Evolutionary conservation across 2,113 vertebrate species (phyloP).

Genomic region (Gallinago undulata): DNA sequence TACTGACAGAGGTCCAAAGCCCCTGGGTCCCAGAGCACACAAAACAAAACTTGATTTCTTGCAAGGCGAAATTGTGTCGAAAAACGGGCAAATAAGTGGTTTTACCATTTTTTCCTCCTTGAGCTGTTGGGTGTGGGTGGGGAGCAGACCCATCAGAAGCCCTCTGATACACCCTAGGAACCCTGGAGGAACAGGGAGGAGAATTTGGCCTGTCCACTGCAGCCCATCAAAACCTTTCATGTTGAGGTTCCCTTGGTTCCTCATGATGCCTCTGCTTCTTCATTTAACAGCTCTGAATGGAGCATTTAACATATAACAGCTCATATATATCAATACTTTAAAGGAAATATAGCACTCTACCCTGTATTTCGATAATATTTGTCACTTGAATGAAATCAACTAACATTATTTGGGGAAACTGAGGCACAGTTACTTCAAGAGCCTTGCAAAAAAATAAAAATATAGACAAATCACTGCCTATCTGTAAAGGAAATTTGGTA

Average conservation of each 20-base stretch:
- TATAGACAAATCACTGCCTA: accelerated
- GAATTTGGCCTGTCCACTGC: neutral
- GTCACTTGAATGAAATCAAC: neutral
- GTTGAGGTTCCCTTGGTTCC: neutral
- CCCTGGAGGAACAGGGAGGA: accelerated
- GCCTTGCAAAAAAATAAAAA: neutral
- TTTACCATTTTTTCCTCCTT: neutral
- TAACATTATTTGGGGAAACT: neutral
- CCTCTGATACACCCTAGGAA: neutral
- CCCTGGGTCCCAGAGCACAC: neutral
- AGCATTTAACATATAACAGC: neutral
- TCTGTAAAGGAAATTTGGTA: neutral
- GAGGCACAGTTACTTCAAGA: neutral
- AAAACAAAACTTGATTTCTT: neutral
- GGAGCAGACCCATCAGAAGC: neutral
- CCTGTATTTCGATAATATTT: neutral
- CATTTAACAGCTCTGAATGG: neutral
- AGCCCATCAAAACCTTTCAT: neutral
- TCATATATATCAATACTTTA: neutral
- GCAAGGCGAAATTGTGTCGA: neutral
- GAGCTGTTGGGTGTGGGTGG: accelerated
- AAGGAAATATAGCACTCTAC: neutral
- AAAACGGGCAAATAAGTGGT: neutral
- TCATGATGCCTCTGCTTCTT: neutral
- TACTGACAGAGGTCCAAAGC: accelerated